These are phyloP conservation scores for Chionoecetes opilio DNA, from an alignment of 1,140 invertebrate species.

Conservation along the genomic window DNA sequence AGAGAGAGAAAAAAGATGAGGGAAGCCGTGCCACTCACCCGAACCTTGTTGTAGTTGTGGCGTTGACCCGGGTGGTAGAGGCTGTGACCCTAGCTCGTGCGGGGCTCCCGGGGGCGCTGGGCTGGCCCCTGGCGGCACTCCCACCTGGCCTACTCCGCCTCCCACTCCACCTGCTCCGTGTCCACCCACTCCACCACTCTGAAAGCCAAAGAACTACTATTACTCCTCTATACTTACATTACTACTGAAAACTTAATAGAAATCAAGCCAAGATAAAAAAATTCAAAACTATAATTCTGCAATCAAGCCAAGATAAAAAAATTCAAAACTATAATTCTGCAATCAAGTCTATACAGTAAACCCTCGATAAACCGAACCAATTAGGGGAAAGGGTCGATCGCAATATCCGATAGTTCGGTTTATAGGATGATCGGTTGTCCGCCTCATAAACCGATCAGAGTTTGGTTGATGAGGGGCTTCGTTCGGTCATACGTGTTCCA, in stretches of 20 bases:
- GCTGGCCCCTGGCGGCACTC: slow-evolving; percentile 70
- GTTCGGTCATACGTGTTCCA: no score
- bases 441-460: no score
- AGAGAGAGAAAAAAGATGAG: not conserved
- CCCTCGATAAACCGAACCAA: no score
- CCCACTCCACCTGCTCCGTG: slow-evolving; percentile 71
- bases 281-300: not conserved
- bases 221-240: no score
- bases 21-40: not conserved
- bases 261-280: not conserved
- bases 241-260: not conserved
- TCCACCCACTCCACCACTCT: slow-evolving; percentile 73
- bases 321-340: not conserved
- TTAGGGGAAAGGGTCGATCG: no score
- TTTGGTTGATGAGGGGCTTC: no score
- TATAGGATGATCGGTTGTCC: no score
- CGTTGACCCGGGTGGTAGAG: slow-evolving; percentile 64
- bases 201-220: not conserved
- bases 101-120: slow-evolving; percentile 70
- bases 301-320: not conserved
- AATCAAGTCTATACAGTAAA: not conserved
- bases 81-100: slow-evolving; percentile 62
- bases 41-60: slow-evolving; percentile 68
- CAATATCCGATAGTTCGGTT: no score
- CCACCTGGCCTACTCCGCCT: slow-evolving; percentile 66